Evolutionary conservation across 2,797 vertebrate genomes (phyloP).

Genomic region (Pseudomugil gertrudae): DNA sequence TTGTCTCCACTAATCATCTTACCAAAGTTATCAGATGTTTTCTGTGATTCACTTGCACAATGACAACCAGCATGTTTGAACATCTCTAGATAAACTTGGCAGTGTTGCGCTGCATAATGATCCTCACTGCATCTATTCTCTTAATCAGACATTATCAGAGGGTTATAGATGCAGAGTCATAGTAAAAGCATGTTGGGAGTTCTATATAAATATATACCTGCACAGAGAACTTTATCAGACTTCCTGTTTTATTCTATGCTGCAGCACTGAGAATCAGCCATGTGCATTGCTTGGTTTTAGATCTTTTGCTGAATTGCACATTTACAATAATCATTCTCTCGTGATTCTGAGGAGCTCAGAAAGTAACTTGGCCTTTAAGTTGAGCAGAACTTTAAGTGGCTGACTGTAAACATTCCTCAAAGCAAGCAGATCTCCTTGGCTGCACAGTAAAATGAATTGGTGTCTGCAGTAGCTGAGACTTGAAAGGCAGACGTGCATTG

Average conservation of each 20-base stretch:
- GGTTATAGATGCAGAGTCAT: slow-evolving; percentile 1
- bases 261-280: slow-evolving; percentile 19
- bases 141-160: slow-evolving; percentile 16
- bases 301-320: slow-evolving; percentile 34
- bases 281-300: slow-evolving; percentile 11
- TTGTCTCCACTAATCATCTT: neutral
- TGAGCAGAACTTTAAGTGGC: slow-evolving; percentile 20
- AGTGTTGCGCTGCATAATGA: slow-evolving; percentile 29
- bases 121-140: slow-evolving; percentile 7
- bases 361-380: neutral
- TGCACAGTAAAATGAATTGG: slow-evolving; percentile 3
- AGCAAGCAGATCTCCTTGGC: slow-evolving; percentile 25
- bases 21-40: slow-evolving; percentile 12
- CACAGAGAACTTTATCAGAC: slow-evolving; percentile 10
- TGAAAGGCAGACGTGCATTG: slow-evolving; percentile 4
- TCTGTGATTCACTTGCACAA: slow-evolving; percentile 18
- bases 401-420: slow-evolving; percentile 66
- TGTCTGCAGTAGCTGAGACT: slow-evolving; percentile 5
- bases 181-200: neutral
- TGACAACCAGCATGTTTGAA: slow-evolving; percentile 32
- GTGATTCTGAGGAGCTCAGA: slow-evolving; percentile 33
- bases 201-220: slow-evolving; percentile 1
- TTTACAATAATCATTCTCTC: slow-evolving; percentile 26
- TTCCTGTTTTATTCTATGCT: slow-evolving; percentile 6
- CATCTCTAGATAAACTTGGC: slow-evolving; percentile 10